Base-by-base conservation (phyloP, 2,888 invertebrate species). In the Hypolimnas misippus region DNA sequence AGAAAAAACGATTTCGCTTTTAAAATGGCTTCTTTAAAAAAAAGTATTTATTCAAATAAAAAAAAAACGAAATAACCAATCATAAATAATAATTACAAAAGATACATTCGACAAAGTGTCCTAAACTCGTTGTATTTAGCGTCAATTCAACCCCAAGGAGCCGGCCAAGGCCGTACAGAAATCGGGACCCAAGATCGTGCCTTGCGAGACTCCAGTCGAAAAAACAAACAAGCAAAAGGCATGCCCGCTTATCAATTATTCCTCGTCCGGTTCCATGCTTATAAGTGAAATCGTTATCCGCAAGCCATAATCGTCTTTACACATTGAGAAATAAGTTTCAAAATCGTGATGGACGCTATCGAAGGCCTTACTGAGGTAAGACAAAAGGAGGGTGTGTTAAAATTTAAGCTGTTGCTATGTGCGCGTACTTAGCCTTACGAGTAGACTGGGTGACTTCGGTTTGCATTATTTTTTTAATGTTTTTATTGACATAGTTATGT, bases 401-500 rank as follows among this genome's bases (percentile, higher is more conserved):
- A 71, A 71, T 66, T 70, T 73, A 70, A 69, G 76, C 81, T 79
- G 85, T 85, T 84, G 79, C 84, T 79, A 84, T 76, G 83, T 78
- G 75, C 38, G 42, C 49, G 19, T 21, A 52, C 40, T 60, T 55
- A 55, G 29, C 50, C 42, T 35, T 12, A 2, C 44, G 8, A n/a
- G 14, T 7, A 5, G 29, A 35, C 17, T 7, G 38, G 40, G 46
- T 44, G 52, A 29, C 49, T 49, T 5, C 12, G 21, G 14, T 49
- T 29, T 29, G 14, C 14, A 25, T 29, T 25, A 14, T 49, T 5
- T 29, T 44, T 7, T 14, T 29, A 8, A 7, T 29, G 25, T 8
- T 14, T n/a, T n/a, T 21, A 6, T 10, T 33, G 12, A 33, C 12
- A 8, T n/a, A n/a, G n/a, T n/a, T n/a, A n/a, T n/a, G n/a, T n/a